These are phyloP conservation scores for Drosophila phalerata DNA, from an alignment of 2,888 invertebrate species.

Conservation along the genomic window DNA sequence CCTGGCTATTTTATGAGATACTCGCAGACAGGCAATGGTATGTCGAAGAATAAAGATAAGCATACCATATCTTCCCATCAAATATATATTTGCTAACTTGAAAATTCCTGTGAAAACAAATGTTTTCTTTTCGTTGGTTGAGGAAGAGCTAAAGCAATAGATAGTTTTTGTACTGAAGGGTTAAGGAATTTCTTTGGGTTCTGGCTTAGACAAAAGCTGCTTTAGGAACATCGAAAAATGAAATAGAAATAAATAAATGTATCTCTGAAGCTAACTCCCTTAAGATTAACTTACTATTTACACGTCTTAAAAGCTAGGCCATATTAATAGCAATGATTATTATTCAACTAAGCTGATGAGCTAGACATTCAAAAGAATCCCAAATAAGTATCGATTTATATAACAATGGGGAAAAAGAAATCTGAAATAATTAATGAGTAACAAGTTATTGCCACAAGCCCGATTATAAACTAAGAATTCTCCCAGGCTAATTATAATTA, in stretches of 20 bases:
- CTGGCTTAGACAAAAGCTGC: conserved; percentile 1
- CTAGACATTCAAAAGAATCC: neutral
- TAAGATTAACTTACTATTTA: conserved; percentile 48
- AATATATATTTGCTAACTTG: neutral
- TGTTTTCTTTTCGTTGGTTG: neutral
- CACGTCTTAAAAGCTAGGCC: conserved; percentile 55
- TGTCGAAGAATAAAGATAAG: neutral
- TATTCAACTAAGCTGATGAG: neutral
- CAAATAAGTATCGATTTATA: conserved; percentile 11
- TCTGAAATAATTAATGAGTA: conserved; percentile 10
- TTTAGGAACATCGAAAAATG: conserved; percentile 46
- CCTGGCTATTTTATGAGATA: conserved; percentile 40
- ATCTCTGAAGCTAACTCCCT: conserved; percentile 11
- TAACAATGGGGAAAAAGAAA: conserved; percentile 6
- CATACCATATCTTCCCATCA: neutral
- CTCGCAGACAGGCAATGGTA: neutral
- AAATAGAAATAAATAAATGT: conserved; percentile 20
- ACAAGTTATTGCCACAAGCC: conserved; percentile 35
- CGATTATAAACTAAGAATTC: conserved; percentile 6
- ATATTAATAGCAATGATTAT: conserved; percentile 29
- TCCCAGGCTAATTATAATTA: neutral
- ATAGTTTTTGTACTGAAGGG: conserved; percentile 23
- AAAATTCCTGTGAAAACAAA: neutral
- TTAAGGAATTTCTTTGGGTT: neutral
- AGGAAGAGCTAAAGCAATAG: conserved; percentile 20